These are phyloP conservation scores for Drosophila insularis DNA, from an alignment of 1,140 invertebrate genomes.

Conservation along the genomic window DNA sequence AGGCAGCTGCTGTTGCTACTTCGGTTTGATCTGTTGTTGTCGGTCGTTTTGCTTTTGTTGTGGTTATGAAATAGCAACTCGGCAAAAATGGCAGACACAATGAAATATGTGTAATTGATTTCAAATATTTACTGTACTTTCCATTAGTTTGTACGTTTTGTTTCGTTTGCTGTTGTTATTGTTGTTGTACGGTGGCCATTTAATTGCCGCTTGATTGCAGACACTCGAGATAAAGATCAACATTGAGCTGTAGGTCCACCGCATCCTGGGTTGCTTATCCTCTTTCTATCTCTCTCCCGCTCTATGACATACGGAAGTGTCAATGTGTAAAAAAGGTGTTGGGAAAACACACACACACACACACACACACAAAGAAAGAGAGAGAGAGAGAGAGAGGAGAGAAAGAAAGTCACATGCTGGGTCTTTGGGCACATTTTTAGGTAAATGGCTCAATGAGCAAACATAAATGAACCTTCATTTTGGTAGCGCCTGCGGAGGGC, in stretches of 20 bases:
- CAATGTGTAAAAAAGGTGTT: constrained; percentile 76
- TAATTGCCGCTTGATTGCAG: constrained; percentile 77
- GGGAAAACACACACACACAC: constrained; percentile 60
- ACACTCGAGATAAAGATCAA: constrained; percentile 60
- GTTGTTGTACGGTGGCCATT: constrained; percentile 38
- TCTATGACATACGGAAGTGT: constrained; percentile 62
- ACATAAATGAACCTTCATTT: constrained; percentile 27
- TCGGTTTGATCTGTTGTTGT: neutral
- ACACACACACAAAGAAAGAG: too few relatives aligned
- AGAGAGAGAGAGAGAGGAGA: neutral
- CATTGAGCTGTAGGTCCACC: constrained; percentile 23
- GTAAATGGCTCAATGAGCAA: constrained; percentile 49
- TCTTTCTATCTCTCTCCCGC: too few relatives aligned
- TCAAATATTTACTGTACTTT: constrained; percentile 65
- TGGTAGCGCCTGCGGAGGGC: constrained; percentile 41
- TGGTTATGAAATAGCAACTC: constrained; percentile 76
- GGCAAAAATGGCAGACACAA: constrained; percentile 52
- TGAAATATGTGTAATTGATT: constrained; percentile 71
- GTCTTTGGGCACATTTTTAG: constrained; percentile 33
- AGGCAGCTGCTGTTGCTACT: neutral
- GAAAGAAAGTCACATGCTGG: neutral
- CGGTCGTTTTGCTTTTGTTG: constrained; percentile 58
- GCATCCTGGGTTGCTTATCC: constrained; percentile 23
- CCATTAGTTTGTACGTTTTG: constrained; percentile 3
- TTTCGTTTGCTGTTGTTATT: neutral